Conservation (phyloP, 2,113 vertebrate species). For the Synchiropus splendidus region DNA sequence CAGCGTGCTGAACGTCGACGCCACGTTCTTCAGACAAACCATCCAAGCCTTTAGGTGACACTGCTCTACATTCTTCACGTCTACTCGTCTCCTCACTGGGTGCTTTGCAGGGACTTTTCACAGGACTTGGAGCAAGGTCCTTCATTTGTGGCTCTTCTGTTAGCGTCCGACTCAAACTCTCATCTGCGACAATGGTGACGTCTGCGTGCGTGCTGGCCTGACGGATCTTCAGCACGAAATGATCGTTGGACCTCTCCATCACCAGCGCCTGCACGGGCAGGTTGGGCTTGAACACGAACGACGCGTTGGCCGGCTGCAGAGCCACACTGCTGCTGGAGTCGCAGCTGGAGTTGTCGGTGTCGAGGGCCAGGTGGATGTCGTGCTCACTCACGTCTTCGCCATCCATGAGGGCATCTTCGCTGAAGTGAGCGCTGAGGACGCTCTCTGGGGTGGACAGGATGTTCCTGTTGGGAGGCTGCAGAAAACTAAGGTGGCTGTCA, state of each 20-base stretch:
- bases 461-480: constrained; percentile 60
- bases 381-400: constrained; percentile 89
- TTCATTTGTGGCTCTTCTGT: constrained; percentile 8
- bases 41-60: no score
- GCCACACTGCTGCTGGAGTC: constrained; percentile 70
- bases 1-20: no score
- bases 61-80: no score
- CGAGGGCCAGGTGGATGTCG: constrained; percentile 88
- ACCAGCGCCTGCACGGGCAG: constrained; percentile 90
- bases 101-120: neutral
- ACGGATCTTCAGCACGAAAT: constrained; percentile 90
- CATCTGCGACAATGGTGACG: constrained; percentile 12
- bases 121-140: neutral
- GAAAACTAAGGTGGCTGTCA: constrained; percentile 89
- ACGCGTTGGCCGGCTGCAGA: constrained; percentile 47
- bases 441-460: constrained; percentile 71
- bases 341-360: constrained; percentile 88
- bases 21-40: no score
- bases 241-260: constrained; percentile 93
- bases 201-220: constrained; percentile 46
- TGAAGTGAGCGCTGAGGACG: constrained; percentile 81
- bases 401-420: constrained; percentile 83
- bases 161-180: constrained; percentile 19
- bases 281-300: constrained; percentile 77
- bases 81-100: no score